These are phyloP conservation scores for Megaustenia siamemsis DNA, from an alignment of 2,888 invertebrate species.

Conservation along the genomic window DNA sequence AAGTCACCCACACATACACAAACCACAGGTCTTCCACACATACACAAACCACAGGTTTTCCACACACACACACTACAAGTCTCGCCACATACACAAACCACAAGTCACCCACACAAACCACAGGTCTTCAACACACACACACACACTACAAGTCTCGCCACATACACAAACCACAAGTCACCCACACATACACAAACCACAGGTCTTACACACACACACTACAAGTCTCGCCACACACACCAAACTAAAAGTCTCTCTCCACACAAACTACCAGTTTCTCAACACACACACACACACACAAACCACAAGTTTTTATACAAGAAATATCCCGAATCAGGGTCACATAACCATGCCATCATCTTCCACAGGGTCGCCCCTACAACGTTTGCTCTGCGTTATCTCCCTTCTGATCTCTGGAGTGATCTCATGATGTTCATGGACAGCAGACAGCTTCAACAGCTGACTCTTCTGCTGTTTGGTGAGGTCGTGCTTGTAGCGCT, in stretches of 20 bases:
- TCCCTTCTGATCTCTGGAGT: conserved; percentile 93
- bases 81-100: too few species aligned
- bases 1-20: not conserved
- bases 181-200: not conserved
- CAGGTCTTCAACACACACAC: too few species aligned
- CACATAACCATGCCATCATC: conserved; percentile 27
- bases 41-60: too few species aligned
- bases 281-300: too few species aligned
- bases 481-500: conserved; percentile 96
- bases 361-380: conserved; percentile 84
- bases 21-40: not conserved
- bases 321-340: not conserved
- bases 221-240: too few species aligned
- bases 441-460: conserved; percentile 88
- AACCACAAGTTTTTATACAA: too few species aligned
- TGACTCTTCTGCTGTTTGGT: conserved; percentile 95
- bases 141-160: too few species aligned
- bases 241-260: too few species aligned
- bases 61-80: too few species aligned
- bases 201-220: not conserved
- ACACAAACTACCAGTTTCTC: too few species aligned
- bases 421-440: conserved; percentile 85
- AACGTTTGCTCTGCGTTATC: conserved; percentile 87
- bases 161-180: too few species aligned
- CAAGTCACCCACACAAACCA: too few species aligned